Percentiles rank a stretch among this genome's conserved stretches.
Conservation (phyloP, 2,113 vertebrate genomes). For the Lasiurus borealis region DNA sequence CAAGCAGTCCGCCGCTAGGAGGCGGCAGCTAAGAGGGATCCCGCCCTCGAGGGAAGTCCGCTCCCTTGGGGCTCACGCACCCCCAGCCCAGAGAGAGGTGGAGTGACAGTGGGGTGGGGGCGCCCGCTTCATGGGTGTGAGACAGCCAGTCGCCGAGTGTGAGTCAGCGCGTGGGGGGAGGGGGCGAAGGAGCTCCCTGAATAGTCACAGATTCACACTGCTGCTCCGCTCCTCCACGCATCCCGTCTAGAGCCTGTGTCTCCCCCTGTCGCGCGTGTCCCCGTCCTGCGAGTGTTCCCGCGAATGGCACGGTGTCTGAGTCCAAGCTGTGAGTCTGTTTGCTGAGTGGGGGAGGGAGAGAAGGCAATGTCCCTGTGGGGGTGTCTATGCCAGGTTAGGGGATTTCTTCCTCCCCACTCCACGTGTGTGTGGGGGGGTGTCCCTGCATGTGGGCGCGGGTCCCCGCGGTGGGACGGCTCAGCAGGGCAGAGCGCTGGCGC, state of each 20-base stretch:
- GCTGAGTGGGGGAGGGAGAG: not conserved
- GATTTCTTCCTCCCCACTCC: not conserved
- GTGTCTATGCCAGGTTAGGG: not conserved
- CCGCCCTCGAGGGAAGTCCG: rapidly evolving
- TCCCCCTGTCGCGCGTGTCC: not conserved
- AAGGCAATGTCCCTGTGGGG: not conserved
- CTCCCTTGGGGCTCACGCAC: not conserved
- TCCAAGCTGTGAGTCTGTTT: not conserved
- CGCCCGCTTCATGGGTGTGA: conserved; percentile 44
- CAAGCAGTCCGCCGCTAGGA: conserved; percentile 45
- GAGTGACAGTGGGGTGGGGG: conserved; percentile 4
- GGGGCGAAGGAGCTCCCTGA: not conserved
- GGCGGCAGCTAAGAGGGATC: not conserved
- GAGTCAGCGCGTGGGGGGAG: conserved; percentile 70
- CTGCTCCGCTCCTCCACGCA: conserved; percentile 24
- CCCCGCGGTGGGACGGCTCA: not conserved
- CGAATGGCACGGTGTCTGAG: not conserved
- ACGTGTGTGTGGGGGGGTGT: not conserved
- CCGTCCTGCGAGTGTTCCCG: not conserved
- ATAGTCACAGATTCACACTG: conserved; percentile 72
- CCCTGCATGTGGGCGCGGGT: not conserved
- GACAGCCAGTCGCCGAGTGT: conserved; percentile 61
- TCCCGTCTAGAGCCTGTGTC: conserved; percentile 35
- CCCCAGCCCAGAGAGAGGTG: not conserved
- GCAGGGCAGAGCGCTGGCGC: not conserved